Base-by-base conservation (phyloP, 64 coral and sea anemone genomes). In the Cladopsammia gracilis region DNA sequence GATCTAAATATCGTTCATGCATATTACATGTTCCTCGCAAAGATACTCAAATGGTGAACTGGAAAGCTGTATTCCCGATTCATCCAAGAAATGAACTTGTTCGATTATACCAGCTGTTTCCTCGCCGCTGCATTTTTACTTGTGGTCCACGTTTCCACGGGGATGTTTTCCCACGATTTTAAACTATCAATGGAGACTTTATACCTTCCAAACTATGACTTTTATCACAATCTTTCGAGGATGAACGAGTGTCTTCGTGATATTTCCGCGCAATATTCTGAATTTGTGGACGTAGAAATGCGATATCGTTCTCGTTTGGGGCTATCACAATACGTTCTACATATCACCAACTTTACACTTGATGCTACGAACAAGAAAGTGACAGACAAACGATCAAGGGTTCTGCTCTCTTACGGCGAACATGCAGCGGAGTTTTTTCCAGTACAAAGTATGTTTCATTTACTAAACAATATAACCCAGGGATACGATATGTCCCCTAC, bases 391-490 rank as follows among this genome's bases (percentile, higher is more conserved):
- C 82, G 87, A 87, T 79, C 90, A 64, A 90, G 65, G 61, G 82
- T 98, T 76, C 79, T 98, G 34, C 82, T 98, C 49, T 94, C 88
- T 42, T 98, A 86, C 66, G 96, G 96, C 4, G 96, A 98, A 71
- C 96, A 98, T 58, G 85, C 96, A 26, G 78, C 96, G 19, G 96
- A 98, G 80, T 98, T 90, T 72, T 83, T 98, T 68, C 96, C 96
- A 5, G 92, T 98, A 2, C 81, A 98, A 77, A 98, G 96, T 47
- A 88, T 98, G 96, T 72, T 98, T 25, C 67, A 88, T 79, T 87
- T 98, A 22, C 51, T 98, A 1, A 59, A 88, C 68, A 98, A 94
- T 69, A 73, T 98, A 54, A 98, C 96, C 11, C n/a, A 76, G 60
- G 96, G 96, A 45, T 73, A 73, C 79, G 73, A 78, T 48, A 9